Percentiles rank a stretch among this genome's conserved stretches.
These are phyloP conservation scores for Brachyistius frenatus DNA, from an alignment of 2,113 vertebrate genomes.

Conservation along the genomic window DNA sequence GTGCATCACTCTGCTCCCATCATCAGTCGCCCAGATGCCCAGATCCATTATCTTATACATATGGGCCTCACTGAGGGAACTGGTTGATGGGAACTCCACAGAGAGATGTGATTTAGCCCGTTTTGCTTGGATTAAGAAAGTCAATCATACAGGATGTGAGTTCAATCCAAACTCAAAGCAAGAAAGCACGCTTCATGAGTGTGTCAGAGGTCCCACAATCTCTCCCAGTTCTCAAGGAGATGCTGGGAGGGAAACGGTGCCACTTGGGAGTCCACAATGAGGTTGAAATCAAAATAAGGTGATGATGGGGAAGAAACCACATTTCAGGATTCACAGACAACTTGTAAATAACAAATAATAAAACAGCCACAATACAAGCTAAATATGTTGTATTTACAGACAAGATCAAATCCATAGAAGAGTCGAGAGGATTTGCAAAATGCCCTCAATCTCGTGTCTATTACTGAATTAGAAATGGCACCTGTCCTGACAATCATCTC, in stretches of 20 bases:
- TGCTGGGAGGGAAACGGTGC: conserved; percentile 37
- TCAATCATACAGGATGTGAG: conserved; percentile 43
- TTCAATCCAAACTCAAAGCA: conserved; percentile 39
- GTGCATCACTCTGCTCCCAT: conserved; percentile 52
- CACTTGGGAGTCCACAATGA: conserved; percentile 50
- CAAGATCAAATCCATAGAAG: conserved; percentile 8
- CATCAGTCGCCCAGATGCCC: conserved; percentile 29
- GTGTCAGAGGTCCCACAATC: conserved; percentile 16
- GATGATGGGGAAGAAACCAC: conserved; percentile 49
- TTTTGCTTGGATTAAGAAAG: conserved; percentile 30
- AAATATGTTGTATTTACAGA: conserved; percentile 77
- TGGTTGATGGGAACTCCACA: conserved; percentile 30
- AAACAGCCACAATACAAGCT: conserved; percentile 72
- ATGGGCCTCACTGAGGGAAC: conserved; percentile 16
- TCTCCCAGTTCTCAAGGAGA: conserved; percentile 33
- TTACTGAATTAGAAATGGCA: conserved; percentile 39
- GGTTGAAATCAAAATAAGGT: conserved; percentile 42
- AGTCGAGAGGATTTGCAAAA: not conserved
- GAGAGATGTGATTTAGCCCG: conserved; percentile 26
- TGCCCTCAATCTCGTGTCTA: conserved; percentile 25
- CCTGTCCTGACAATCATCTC: conserved; percentile 29
- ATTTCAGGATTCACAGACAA: conserved; percentile 76
- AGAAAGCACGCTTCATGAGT: conserved; percentile 1
- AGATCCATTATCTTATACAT: conserved; percentile 31
- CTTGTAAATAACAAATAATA: conserved; percentile 75